A percentile compares a stretch with the other conserved stretches of the same genome.
Conservation (phyloP, 2,797 vertebrate genomes). For the Mallotus villosus region DNA sequence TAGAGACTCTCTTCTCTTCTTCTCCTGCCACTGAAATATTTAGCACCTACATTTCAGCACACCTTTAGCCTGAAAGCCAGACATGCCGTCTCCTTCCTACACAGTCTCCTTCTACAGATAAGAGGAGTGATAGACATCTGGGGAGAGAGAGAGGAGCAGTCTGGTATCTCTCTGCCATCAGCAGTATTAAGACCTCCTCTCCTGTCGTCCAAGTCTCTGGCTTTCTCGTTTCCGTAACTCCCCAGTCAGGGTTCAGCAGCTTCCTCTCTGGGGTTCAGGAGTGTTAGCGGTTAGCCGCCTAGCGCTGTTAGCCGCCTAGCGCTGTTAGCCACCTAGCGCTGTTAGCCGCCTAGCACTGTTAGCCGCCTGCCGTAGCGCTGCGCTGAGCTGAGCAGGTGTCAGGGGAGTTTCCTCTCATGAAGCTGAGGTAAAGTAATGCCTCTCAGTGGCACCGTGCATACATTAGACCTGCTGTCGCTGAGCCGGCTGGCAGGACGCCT, state of each 20-base stretch:
- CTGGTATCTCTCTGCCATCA: constrained; percentile 59
- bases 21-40: constrained; percentile 70
- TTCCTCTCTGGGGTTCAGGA: constrained; percentile 53
- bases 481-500: neutral
- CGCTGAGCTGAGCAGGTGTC: constrained; percentile 77
- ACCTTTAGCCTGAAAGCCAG: constrained; percentile 58
- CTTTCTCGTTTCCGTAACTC: constrained; percentile 67
- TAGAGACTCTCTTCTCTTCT: constrained; percentile 38
- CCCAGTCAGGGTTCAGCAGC: constrained; percentile 72
- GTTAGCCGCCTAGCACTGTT: constrained; percentile 48
- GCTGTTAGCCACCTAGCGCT: too few relatives aligned
- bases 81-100: constrained; percentile 12
- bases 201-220: constrained; percentile 45
- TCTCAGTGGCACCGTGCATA: constrained; percentile 68
- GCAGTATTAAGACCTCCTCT: constrained; percentile 70
- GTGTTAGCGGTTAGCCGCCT: constrained; percentile 50
- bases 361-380: constrained; percentile 48
- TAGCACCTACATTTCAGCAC: constrained; percentile 69
- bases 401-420: constrained; percentile 81
- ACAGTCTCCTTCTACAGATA: constrained; percentile 51
- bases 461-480: constrained; percentile 71
- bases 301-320: constrained; percentile 47
- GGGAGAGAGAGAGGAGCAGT: constrained; percentile 32
- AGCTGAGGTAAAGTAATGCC: constrained; percentile 78
- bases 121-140: constrained; percentile 28